phyloP scores from a whole-genome alignment of 2,113 vertebrate genomes.

The Holacanthus passer region DNA sequence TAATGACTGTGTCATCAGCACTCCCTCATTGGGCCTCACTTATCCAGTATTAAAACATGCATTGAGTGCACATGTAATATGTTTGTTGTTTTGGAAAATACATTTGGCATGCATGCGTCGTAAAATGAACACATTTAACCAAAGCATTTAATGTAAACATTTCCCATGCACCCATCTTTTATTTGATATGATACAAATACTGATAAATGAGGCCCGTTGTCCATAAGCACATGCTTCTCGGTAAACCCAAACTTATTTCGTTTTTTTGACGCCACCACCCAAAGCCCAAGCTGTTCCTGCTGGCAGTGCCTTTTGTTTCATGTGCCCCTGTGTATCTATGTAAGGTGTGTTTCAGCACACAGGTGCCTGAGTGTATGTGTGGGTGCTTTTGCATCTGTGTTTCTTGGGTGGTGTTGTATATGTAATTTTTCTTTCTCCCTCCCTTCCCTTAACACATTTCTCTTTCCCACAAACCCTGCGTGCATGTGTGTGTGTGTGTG shows the following conservation, averaged over 20 bases:
- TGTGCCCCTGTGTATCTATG: slow-evolving; percentile 54
- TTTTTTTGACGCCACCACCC: slow-evolving; percentile 24
- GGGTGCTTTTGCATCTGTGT: slow-evolving; percentile 49
- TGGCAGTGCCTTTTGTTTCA: slow-evolving; percentile 85
- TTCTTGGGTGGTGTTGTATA: slow-evolving; percentile 38
- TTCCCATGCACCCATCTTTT: not conserved
- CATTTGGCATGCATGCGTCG: slow-evolving; percentile 15
- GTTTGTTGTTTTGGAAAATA: slow-evolving; percentile 8
- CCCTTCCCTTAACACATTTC: not conserved
- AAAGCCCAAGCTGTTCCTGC: slow-evolving; percentile 69
- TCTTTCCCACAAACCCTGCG: slow-evolving; percentile 21
- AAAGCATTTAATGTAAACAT: slow-evolving; percentile 20
- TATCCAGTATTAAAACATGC: slow-evolving; percentile 31
- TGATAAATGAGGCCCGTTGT: slow-evolving; percentile 49
- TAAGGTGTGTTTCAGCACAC: slow-evolving; percentile 56
- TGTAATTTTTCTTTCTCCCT: slow-evolving; percentile 12
- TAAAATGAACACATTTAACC: slow-evolving; percentile 29
- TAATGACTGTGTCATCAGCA: slow-evolving; percentile 41
- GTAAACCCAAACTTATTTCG: slow-evolving; percentile 3
- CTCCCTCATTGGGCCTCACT: slow-evolving; percentile 46
- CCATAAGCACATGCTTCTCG: slow-evolving; percentile 60
- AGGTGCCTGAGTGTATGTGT: slow-evolving; percentile 56
- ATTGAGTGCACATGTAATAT: slow-evolving; percentile 22
- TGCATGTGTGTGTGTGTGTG: slow-evolving; percentile 19
- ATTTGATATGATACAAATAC: not conserved